Evolutionary conservation across 2,797 vertebrate genomes (phyloP).

Genomic region (Craterocephalus amniculus): DNA sequence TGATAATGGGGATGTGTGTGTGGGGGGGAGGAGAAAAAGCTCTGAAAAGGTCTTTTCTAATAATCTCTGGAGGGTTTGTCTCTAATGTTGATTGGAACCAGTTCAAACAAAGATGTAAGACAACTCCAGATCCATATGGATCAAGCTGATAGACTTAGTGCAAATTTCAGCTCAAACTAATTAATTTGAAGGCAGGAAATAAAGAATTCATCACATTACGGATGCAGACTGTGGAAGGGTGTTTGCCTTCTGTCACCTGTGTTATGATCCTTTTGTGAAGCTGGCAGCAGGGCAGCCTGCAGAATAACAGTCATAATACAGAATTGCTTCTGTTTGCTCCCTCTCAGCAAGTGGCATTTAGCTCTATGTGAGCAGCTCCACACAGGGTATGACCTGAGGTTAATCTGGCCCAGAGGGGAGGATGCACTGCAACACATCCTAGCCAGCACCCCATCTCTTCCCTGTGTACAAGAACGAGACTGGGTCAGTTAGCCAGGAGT

Average conservation of each 20-base stretch:
- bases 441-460: slow-evolving; percentile 43
- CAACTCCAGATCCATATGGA: slow-evolving; percentile 27
- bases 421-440: slow-evolving; percentile 63
- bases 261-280: slow-evolving; percentile 36
- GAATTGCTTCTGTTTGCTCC: slow-evolving; percentile 63
- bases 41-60: slow-evolving; percentile 66
- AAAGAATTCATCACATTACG: slow-evolving; percentile 31
- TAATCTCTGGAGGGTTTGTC: slow-evolving; percentile 44
- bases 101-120: slow-evolving; percentile 52
- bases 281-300: slow-evolving; percentile 32
- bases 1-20: slow-evolving; percentile 73
- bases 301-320: slow-evolving; percentile 56
- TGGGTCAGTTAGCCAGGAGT: slow-evolving; percentile 69
- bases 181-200: slow-evolving; percentile 36
- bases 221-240: slow-evolving; percentile 9
- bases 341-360: slow-evolving; percentile 72
- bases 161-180: slow-evolving; percentile 24
- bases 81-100: slow-evolving; percentile 55
- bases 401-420: slow-evolving; percentile 82
- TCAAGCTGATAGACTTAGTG: slow-evolving; percentile 17
- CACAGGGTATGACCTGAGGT: slow-evolving; percentile 78
- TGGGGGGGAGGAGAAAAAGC: slow-evolving; percentile 57
- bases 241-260: slow-evolving; percentile 51
- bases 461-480: slow-evolving; percentile 58
- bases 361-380: slow-evolving; percentile 74